Evolutionary conservation across 2,888 invertebrate species (phyloP), one percentile per base, ranked within the genome.

Genomic region (Muscina levida): DNA sequence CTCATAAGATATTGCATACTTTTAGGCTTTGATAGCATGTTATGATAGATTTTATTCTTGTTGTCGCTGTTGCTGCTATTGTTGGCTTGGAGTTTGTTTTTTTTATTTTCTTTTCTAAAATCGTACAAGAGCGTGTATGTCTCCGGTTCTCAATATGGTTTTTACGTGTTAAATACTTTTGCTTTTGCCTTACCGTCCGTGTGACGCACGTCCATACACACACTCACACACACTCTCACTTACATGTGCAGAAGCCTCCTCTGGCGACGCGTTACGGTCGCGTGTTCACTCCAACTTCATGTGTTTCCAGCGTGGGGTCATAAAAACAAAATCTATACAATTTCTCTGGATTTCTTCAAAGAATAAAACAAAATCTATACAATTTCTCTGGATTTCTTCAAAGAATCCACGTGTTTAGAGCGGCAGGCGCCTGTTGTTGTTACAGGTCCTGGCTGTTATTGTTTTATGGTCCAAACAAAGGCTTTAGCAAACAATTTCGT

Each of bases 401-500:
- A 42, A 48, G 53, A 46, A 37, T 80, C 56, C 72, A 75, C 57
- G 72, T 77, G 72, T 74, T 76, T 53, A 39, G 67, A 31, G 26
- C 67, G 67, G 59, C 8, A 37, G 44, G 42, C 24, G 19, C 48
- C 68, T 31, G 26, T 62, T 74, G 74, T 31, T 31, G 31, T 8
- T 5, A 8, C 31, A 31, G 31, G 31, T 31, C 31, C 8, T 77
- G 67, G 77, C 39, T 72, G 59, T 59, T 62, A 59, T 59, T 71
- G 59, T 81, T 74, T 74, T 72, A 68, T 75, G 19, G 42, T 37
- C 31, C 31, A 31, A 51, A 51, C 51, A 62, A 72, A 79, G 70
- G 46, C 72, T 76, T 80, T 72, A 72, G 72, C 76, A 76, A 80
- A 76, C 57, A 80, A 73, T 80, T 80, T 79, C 65, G 56, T 59